Percentiles rank a stretch among this genome's conserved stretches.
Conservation (phyloP, 2,888 invertebrate species). For the Lacanobia wlatinum region DNA sequence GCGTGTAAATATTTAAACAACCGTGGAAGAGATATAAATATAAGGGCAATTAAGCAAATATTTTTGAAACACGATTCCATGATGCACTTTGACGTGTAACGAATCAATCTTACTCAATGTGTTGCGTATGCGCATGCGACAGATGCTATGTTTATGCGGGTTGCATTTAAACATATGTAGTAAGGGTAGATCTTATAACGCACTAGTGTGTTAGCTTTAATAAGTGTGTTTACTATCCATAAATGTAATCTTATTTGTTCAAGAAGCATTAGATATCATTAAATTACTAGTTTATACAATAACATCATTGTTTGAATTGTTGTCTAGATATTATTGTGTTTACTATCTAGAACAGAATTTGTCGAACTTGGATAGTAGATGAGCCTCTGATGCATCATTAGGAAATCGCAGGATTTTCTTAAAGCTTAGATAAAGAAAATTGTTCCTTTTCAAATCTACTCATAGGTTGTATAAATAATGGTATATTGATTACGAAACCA, state of each 20-base stretch:
- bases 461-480: too few species aligned
- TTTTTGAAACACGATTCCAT: constrained; percentile 38
- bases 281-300: constrained; percentile 10
- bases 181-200: neutral
- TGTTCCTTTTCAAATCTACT: too few species aligned
- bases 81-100: constrained; percentile 35
- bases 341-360: neutral
- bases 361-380: too few species aligned
- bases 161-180: constrained; percentile 33
- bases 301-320: constrained; percentile 17
- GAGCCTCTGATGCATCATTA: neutral
- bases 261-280: constrained; percentile 26
- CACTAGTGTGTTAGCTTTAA: neutral
- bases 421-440: neutral
- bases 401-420: neutral
- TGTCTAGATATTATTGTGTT: neutral
- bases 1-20: constrained; percentile 33
- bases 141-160: constrained; percentile 22
- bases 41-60: constrained; percentile 36
- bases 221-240: constrained; percentile 27
- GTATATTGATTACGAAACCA: neutral
- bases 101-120: constrained; percentile 46
- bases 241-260: constrained; percentile 38
- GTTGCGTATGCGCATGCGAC: constrained; percentile 16
- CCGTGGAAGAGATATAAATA: constrained; percentile 15